Base-by-base conservation (phyloP, 2,113 vertebrate species). In the Danio rerio region DNA sequence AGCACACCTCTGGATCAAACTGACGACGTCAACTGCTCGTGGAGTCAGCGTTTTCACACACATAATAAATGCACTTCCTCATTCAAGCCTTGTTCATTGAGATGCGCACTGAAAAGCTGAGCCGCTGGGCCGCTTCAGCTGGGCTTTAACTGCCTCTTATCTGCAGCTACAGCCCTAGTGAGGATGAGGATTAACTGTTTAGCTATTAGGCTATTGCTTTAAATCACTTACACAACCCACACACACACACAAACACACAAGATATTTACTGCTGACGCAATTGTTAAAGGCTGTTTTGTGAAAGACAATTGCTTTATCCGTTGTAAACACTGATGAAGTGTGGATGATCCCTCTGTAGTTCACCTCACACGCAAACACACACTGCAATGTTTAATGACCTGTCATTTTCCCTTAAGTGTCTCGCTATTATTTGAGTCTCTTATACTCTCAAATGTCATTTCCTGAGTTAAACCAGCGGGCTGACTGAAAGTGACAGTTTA, bases 31-130 rank as follows among this genome's bases (percentile, higher is more conserved):
- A 16, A 74, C 21, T 56, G 12, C 52, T 43, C 18, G 71, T 74
- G 6, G 16, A 74, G 71, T 74, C 53, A 74, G 72, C 53, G 9
- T 74, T 74, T 74, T 42, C 15, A n/a, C 18, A 7, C 72, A 74
- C 10, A 49, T 31, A 13, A 61, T 61, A 61, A 61, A 61, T n/a
- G 63, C 15, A 58, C 53, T 18, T 74, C 9, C 15, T 58, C 53
- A 74, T 58, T 58, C 53, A 74, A 58, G 15, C 21, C 40, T 76
- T 61, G 47, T 76, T 58, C 9, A 31, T 21, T 31, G 6, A 50
- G 7, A 70, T 70, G 40, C 9, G 10, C 9, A 20, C 7, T 1
- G 31, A n/a, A 65, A 16, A 43, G 40, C 40, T 66, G 13, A 66
- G 63, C 62, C 7, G 1, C 62, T 69, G 66, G 53, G 12, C 49